Base-by-base conservation (phyloP, 2,797 vertebrate species). In the Paguma larvata region DNA sequence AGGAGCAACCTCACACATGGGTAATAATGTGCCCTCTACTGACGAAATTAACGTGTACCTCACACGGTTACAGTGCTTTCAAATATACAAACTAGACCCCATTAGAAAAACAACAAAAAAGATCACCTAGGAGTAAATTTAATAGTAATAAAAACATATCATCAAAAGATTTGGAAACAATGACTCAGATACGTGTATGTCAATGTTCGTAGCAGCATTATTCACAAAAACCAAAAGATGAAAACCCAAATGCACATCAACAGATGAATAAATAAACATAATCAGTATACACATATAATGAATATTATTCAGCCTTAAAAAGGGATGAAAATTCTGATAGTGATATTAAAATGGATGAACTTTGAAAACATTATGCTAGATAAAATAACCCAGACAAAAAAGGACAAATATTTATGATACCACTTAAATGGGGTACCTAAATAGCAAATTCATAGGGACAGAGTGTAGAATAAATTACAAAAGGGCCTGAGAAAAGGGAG, bases 251-350 rank as follows among this genome's bases (percentile, higher is more conserved):
- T 21, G 8, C 30, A n/a, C 84, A 79, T 30, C 83, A 59, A 68
- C 21, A 38, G 34, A 78, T 78, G 32, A 75, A 85, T 72, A 5
- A 38, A 73, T 32, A 68, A 13, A 38, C 38, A 59, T 21, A 70
- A 48, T 48, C 53, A 53, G 16, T 53, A 6, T 19, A 19, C 8
- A 41, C 15, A 59, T 6, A 56, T 34, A 46, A 46, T 46, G 38
- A 53, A 63, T 46, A 79, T 16, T 86, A 79, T 46, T 59, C 41
- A 59, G 63, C 46, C 16, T 23, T 79, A 46, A 93, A 67, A 44
- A 86, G 63, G 23, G 56, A 79, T 38, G 23, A 93, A 95, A 95
- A 84, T 89, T 89, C 30, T 85, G 78, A 12, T 27, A 87, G 73
- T 53, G 46, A 5, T 77, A 6, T 44, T 53, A 67, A 83, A 25